Percentiles rank a stretch among this genome's conserved stretches.
Conservation (phyloP, 2,888 invertebrate species). For the Lasioglossum zephyrum region DNA sequence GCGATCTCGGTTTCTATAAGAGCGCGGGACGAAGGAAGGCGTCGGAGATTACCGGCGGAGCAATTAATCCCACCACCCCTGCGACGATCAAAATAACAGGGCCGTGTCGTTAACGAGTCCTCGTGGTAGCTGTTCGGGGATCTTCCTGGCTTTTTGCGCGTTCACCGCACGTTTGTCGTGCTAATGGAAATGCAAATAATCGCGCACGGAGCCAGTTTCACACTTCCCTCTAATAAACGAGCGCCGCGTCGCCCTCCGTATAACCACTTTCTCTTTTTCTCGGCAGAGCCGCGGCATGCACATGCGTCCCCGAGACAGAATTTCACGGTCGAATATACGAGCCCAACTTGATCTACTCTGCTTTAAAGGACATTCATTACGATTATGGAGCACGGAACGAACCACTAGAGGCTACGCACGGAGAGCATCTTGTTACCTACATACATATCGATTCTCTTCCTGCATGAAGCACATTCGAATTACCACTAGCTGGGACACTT, state of each 20-base stretch:
- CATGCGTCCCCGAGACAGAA: constrained; percentile 47
- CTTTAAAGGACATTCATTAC: constrained; percentile 40
- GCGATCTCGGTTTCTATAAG: neutral
- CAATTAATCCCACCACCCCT: constrained; percentile 57
- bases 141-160: constrained; percentile 61
- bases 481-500: constrained; percentile 37
- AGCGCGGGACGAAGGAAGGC: neutral
- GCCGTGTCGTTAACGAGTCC: constrained; percentile 55
- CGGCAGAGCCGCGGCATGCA: constrained; percentile 11
- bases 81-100: constrained; percentile 50
- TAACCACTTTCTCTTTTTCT: constrained; percentile 53
- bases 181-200: constrained; percentile 77
- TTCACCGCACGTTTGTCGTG: constrained; percentile 71
- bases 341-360: constrained; percentile 32
- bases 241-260: constrained; percentile 46
- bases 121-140: constrained; percentile 34
- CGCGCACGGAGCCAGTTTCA: constrained; percentile 68
- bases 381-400: constrained; percentile 27
- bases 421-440: constrained; percentile 36
- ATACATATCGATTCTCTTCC: constrained; percentile 37
- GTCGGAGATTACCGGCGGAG: constrained; percentile 16
- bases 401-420: constrained; percentile 12
- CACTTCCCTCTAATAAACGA: constrained; percentile 72
- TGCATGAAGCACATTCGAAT: neutral
- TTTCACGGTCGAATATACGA: constrained; percentile 63